A percentile compares a stretch with the other conserved stretches of the same genome.
phyloP scores from a whole-genome alignment of 2,888 invertebrate genomes.

The Rhopalosiphum nymphaeae region DNA sequence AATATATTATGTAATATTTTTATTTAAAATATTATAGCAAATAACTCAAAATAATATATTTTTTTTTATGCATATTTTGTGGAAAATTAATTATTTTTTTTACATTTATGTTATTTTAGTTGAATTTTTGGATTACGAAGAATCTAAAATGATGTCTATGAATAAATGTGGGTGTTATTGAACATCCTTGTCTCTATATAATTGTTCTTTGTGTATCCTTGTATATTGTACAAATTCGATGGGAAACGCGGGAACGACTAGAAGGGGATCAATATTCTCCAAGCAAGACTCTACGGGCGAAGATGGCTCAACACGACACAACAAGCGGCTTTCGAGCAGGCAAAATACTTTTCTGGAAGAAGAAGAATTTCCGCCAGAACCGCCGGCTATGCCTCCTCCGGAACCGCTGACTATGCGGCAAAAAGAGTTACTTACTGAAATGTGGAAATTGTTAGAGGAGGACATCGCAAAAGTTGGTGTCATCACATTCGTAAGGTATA shows the following conservation, averaged over 20 bases:
- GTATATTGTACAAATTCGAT: slow-evolving; percentile 55
- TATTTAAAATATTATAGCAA: no score
- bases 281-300: slow-evolving; percentile 67
- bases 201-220: not conserved
- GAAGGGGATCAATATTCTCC: slow-evolving; percentile 68
- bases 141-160: not conserved
- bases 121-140: not conserved
- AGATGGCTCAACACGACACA: slow-evolving; percentile 63
- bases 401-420: slow-evolving; percentile 69
- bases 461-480: slow-evolving; percentile 71
- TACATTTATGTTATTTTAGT: not conserved
- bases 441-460: slow-evolving; percentile 71
- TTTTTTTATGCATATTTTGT: not conserved
- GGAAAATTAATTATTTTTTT: not conserved
- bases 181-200: not conserved
- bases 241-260: slow-evolving; percentile 68
- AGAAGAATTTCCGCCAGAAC: slow-evolving; percentile 64
- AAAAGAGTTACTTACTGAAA: slow-evolving; percentile 70
- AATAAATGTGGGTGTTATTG: not conserved
- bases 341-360: slow-evolving; percentile 68
- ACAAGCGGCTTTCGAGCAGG: slow-evolving; percentile 66
- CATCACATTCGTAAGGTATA: slow-evolving; percentile 71
- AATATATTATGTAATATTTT: not conserved
- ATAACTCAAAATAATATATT: no score
- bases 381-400: slow-evolving; percentile 66